A percentile compares a stretch with the other conserved stretches of the same genome.
These are phyloP conservation scores for Periparus ater DNA, from an alignment of 2,797 vertebrate genomes.

Conservation along the genomic window DNA sequence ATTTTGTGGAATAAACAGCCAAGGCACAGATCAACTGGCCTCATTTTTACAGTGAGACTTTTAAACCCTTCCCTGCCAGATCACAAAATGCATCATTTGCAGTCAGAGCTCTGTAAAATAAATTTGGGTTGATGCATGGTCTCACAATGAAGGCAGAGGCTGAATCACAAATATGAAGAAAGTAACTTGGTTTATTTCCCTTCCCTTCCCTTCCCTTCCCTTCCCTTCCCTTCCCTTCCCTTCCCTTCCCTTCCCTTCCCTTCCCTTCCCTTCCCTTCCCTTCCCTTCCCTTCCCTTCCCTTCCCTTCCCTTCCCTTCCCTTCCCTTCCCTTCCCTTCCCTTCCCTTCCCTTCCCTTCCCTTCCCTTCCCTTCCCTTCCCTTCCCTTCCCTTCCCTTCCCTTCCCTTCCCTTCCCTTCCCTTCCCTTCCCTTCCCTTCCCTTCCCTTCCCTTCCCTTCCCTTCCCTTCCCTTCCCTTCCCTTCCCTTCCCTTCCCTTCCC, in stretches of 20 bases:
- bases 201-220: background rate
- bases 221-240: no score
- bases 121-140: background rate
- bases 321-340: background rate
- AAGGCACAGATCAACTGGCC: constrained; percentile 55
- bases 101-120: background rate
- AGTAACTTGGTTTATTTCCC: background rate
- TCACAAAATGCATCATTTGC: background rate
- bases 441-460: no score
- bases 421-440: no score
- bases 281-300: no score
- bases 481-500: no score
- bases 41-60: constrained; percentile 31
- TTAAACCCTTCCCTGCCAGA: constrained; percentile 12
- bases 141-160: background rate
- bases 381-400: no score
- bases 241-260: no score
- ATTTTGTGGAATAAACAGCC: constrained; percentile 21
- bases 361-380: background rate
- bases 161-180: background rate
- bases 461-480: no score
- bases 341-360: no score
- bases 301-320: background rate
- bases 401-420: no score
- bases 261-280: no score